phyloP scores from a whole-genome alignment of 2,797 vertebrate species.

The Anguilla anguilla region DNA sequence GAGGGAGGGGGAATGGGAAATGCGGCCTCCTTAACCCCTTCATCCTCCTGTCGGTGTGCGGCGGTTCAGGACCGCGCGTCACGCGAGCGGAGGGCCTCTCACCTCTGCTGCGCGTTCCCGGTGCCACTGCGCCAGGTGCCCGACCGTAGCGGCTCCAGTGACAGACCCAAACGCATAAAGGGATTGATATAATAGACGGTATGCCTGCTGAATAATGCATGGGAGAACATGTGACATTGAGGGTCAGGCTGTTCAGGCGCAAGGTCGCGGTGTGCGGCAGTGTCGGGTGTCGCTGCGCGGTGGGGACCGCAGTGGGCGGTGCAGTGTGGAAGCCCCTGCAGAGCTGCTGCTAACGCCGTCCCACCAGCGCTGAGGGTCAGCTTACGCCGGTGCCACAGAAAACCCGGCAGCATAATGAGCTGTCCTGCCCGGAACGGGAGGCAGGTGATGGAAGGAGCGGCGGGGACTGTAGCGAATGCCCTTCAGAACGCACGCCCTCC shows the following conservation, averaged over 20 bases:
- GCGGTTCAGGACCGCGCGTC: neutral
- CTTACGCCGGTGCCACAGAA: neutral
- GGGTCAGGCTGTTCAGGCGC: neutral
- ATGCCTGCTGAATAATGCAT: neutral
- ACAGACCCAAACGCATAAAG: neutral
- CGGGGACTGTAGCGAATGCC: neutral
- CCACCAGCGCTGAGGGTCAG: neutral
- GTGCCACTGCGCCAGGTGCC: neutral
- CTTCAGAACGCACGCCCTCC: too few species aligned
- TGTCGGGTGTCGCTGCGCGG: neutral
- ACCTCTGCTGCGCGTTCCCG: neutral
- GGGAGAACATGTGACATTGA: conserved; percentile 19
- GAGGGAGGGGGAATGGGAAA: neutral
- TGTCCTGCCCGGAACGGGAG: neutral
- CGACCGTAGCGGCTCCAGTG: neutral
- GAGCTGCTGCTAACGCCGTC: neutral
- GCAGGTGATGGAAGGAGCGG: neutral
- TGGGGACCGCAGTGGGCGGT: neutral
- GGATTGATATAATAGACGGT: neutral
- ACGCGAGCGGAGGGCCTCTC: neutral
- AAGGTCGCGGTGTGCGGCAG: neutral
- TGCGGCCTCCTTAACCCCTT: neutral
- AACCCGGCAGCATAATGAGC: neutral
- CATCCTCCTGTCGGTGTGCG: neutral
- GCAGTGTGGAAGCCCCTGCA: neutral